phyloP scores from a whole-genome alignment of 2,888 invertebrate species.

The Antitype chi region DNA sequence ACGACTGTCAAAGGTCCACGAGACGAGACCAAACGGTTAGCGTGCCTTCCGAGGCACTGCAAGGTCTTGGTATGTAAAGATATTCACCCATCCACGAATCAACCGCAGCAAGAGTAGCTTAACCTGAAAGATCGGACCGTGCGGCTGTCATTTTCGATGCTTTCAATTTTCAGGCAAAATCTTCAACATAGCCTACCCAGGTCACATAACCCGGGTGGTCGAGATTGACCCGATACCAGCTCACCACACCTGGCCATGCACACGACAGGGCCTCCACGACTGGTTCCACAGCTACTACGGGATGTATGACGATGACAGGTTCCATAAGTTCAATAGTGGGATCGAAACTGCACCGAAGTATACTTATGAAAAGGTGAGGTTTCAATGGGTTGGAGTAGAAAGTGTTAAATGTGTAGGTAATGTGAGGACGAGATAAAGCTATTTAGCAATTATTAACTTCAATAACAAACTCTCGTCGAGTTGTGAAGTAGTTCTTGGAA shows the following conservation, averaged over 20 bases:
- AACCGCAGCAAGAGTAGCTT: no score
- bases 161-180: constrained; percentile 75
- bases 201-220: constrained; percentile 83
- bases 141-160: no score
- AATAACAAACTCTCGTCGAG: no score
- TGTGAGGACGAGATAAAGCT: no score
- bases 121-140: no score
- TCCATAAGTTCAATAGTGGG: constrained; percentile 72
- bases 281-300: constrained; percentile 83
- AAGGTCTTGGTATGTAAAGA: no score
- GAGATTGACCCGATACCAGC: constrained; percentile 83
- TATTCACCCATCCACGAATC: no score
- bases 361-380: constrained; percentile 77
- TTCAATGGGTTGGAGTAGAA: not conserved
- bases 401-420: not conserved
- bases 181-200: constrained; percentile 88
- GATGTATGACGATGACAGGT: constrained; percentile 77
- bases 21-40: no score
- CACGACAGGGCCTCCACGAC: constrained; percentile 66
- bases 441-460: no score
- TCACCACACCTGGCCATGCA: constrained; percentile 68
- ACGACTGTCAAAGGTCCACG: no score
- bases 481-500: no score
- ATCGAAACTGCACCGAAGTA: constrained; percentile 78
- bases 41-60: no score